These are phyloP conservation scores for Aradophagus sp. DNA, from an alignment of 1,140 invertebrate species.

Conservation along the genomic window DNA sequence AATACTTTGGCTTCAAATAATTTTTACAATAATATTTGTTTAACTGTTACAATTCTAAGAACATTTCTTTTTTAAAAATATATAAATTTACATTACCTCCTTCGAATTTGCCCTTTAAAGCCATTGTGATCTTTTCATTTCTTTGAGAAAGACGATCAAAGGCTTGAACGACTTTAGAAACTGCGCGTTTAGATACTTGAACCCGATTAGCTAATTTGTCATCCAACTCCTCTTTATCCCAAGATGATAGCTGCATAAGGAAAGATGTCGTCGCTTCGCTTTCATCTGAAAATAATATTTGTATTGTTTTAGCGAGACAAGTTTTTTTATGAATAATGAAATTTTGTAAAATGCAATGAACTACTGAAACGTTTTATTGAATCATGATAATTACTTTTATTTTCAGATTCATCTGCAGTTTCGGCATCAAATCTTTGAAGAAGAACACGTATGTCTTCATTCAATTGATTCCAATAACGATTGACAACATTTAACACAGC, in stretches of 20 bases:
- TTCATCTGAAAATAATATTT: constrained; percentile 82
- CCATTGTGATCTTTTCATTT: constrained; percentile 92
- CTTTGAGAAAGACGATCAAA: constrained; percentile 95
- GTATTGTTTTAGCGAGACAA: too few relatives aligned
- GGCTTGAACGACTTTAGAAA: constrained; percentile 96
- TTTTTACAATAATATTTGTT: too few relatives aligned
- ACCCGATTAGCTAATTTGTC: constrained; percentile 96
- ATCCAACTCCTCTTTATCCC: constrained; percentile 98
- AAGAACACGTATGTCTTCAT: constrained; percentile 96
- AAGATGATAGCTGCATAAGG: constrained; percentile 95
- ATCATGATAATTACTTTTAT: constrained; percentile 83
- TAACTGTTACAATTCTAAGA: too few relatives aligned
- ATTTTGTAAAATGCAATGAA: too few relatives aligned
- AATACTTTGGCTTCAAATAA: too few relatives aligned
- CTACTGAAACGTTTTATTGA: constrained; percentile 6
- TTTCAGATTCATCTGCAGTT: constrained; percentile 96
- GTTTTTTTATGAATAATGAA: too few relatives aligned
- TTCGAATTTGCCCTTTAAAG: constrained; percentile 88
- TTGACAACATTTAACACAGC: constrained; percentile 98
- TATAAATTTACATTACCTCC: too few relatives aligned
- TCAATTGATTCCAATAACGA: constrained; percentile 97
- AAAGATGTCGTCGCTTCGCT: constrained; percentile 98
- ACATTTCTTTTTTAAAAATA: too few relatives aligned
- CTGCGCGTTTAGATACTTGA: constrained; percentile 92
- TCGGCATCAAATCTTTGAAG: constrained; percentile 97